phyloP scores from a whole-genome alignment of 2,797 vertebrate genomes.

The Podarcis siculus region DNA sequence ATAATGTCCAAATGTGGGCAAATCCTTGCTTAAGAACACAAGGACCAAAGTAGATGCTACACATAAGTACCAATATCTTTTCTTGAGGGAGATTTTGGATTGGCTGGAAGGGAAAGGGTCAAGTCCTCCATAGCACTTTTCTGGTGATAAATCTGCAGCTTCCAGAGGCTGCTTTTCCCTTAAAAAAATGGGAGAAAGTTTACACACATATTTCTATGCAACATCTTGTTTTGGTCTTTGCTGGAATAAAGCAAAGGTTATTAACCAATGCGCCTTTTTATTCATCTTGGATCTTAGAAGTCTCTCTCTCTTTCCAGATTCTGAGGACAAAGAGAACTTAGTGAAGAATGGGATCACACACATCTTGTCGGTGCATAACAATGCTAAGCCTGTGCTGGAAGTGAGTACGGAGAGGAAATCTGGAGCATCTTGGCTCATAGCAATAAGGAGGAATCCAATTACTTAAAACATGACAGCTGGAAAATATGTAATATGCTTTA shows the following conservation, averaged over 20 bases:
- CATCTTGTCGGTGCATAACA: constrained; percentile 88
- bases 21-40: no score
- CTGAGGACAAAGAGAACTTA: constrained; percentile 84
- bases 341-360: constrained; percentile 86
- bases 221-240: neutral
- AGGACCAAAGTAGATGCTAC: no score
- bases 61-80: no score
- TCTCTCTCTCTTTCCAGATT: constrained; percentile 74
- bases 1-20: no score
- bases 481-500: neutral
- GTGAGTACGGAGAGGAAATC: constrained; percentile 68
- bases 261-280: neutral
- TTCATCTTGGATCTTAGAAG: neutral
- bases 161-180: no score
- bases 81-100: no score
- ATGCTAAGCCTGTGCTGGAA: constrained; percentile 84
- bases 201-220: no score
- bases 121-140: no score
- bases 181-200: no score
- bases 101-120: no score
- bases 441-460: neutral
- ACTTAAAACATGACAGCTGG: neutral
- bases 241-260: neutral
- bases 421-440: neutral
- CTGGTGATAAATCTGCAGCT: no score